These are phyloP conservation scores for Apis dorsata DNA, from an alignment of 1,140 invertebrate genomes.

Conservation along the genomic window DNA sequence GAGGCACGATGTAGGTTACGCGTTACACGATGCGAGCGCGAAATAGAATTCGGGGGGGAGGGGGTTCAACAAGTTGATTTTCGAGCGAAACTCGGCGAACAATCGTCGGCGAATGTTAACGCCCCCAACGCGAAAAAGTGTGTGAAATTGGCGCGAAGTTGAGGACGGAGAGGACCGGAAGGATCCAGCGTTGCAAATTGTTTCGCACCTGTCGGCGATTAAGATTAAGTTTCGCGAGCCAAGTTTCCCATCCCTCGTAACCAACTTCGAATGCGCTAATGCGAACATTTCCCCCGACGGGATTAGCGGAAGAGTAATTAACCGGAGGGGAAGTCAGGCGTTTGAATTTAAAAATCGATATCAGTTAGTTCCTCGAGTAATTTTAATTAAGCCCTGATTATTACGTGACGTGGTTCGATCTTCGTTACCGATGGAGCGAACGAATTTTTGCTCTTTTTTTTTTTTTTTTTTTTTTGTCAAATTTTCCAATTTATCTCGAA, in stretches of 20 bases:
- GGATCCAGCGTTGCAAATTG: neutral
- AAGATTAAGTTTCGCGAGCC: neutral
- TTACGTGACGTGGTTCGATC: too few species aligned
- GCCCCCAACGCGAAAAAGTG: neutral
- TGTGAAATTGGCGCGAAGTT: neutral
- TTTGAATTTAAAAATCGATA: neutral
- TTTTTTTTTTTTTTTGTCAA: too few species aligned
- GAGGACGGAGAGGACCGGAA: too few species aligned
- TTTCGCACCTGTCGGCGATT: constrained; percentile 1
- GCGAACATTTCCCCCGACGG: neutral
- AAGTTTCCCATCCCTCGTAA: neutral
- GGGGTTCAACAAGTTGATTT: constrained; percentile 9
- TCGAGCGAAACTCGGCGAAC: neutral
- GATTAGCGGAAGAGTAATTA: neutral
- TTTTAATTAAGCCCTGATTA: neutral
- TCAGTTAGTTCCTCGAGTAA: neutral
- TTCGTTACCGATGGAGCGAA: too few species aligned
- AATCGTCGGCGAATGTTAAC: neutral
- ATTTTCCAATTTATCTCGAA: too few species aligned
- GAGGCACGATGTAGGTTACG: too few species aligned
- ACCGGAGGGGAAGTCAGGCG: neutral
- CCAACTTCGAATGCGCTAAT: neutral
- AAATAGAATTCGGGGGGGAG: neutral
- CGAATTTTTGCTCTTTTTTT: too few species aligned
- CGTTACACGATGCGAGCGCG: neutral